These are phyloP conservation scores for Acleris holmiana DNA, from an alignment of 2,888 invertebrate genomes.

Conservation along the genomic window DNA sequence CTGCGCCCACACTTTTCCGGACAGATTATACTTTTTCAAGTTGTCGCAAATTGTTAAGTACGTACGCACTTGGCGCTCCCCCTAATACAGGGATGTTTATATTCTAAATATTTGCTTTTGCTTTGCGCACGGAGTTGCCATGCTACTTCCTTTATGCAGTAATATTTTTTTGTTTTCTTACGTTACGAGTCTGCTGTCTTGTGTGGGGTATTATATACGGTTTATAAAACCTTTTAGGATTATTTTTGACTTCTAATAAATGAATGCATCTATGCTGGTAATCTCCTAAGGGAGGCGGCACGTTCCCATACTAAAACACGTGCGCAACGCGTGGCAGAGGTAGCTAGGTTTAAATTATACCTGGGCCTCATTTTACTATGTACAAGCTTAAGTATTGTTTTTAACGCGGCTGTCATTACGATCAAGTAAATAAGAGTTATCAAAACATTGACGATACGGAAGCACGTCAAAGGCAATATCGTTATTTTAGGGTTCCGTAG, in stretches of 20 bases:
- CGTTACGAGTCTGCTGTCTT: neutral
- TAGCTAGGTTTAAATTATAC: too few species aligned
- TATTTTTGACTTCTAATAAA: neutral
- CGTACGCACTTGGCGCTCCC: neutral
- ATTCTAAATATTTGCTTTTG: slow-evolving; percentile 18
- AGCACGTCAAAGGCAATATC: too few species aligned
- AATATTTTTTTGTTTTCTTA: neutral
- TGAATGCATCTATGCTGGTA: too few species aligned
- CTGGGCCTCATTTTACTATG: too few species aligned
- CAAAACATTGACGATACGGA: too few species aligned
- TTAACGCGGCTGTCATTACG: too few species aligned
- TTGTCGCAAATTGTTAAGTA: slow-evolving; percentile 32
- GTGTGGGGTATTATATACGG: neutral
- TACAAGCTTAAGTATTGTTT: too few species aligned
- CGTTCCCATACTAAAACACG: too few species aligned
- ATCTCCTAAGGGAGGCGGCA: too few species aligned
- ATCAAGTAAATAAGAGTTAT: too few species aligned
- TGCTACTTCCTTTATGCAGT: neutral
- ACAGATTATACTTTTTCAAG: slow-evolving; percentile 31
- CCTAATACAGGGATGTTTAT: slow-evolving; percentile 18
- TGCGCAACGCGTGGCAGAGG: too few species aligned
- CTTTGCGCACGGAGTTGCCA: neutral
- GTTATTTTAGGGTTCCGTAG: too few species aligned
- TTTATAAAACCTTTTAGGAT: neutral
- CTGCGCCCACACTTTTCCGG: slow-evolving; percentile 17